Evolutionary conservation across 2,797 vertebrate genomes (phyloP).

Genomic region (Rhinogobio ventralis): DNA sequence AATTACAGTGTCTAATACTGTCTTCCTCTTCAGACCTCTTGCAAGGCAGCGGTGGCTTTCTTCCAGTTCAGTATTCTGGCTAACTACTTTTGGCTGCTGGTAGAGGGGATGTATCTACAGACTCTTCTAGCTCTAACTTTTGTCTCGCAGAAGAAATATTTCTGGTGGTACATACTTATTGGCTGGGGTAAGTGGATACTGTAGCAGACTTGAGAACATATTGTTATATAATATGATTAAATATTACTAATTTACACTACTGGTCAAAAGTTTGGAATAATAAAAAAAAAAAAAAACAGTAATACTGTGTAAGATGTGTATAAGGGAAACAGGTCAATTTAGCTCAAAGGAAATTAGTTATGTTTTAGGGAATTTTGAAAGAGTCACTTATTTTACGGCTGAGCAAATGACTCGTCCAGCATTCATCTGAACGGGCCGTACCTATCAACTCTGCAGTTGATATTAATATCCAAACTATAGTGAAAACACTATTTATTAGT

Average conservation of each 20-base stretch:
- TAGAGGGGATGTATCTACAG: slow-evolving; percentile 91
- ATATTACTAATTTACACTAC: neutral
- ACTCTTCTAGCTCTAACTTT: slow-evolving; percentile 88
- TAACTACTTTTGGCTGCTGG: slow-evolving; percentile 91
- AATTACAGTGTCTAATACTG: neutral
- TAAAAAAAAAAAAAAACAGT: no score
- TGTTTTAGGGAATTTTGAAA: no score
- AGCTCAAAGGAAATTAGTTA: no score
- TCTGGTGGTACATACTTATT: slow-evolving; percentile 89
- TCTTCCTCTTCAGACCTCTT: slow-evolving; percentile 60
- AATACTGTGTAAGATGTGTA: no score
- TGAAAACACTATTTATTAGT: no score
- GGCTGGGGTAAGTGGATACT: slow-evolving; percentile 83
- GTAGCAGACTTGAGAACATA: neutral
- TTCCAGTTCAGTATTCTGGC: slow-evolving; percentile 90
- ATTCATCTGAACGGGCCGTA: no score
- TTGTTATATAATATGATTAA: neutral
- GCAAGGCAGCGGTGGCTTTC: slow-evolving; percentile 86
- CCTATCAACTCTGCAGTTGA: no score
- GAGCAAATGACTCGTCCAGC: no score
- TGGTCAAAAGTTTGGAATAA: neutral
- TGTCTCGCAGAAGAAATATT: slow-evolving; percentile 88
- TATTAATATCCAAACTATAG: no score
- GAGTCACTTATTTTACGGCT: no score
- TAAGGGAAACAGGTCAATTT: no score